Base-by-base conservation (phyloP, 2,888 invertebrate genomes). In the Uropetala carovei region DNA sequence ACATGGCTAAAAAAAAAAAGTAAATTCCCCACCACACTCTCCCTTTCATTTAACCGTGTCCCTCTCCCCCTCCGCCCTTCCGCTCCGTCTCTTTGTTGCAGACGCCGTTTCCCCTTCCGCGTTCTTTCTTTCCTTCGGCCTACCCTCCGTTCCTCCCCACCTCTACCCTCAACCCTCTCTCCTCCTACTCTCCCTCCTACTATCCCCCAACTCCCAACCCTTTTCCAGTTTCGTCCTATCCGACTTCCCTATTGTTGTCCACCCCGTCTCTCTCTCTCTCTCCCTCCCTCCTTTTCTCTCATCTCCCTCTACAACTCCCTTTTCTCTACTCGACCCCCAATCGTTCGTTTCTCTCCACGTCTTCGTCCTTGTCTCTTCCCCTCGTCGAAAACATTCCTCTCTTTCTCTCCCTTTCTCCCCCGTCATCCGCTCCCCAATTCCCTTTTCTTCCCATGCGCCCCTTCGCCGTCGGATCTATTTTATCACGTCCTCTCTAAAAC, bases 101-200 rank as follows among this genome's bases (percentile, higher is more conserved):
- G 10, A 18, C n/a, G 11, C 60, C 27, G 30, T 89, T 89, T 56
- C 56, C 68, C 89, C 60, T 89, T 89, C 89, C 89, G 30, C 68
- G 11, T 43, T 64, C 89, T 14, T 43, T 60, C n/a, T 0, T n/a
- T 64, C 30, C 60, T 60, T 16, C 30, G 22, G 59, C 14, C 18
- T 30, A 30, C 30, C 5, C 3, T 13, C 30, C 43, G 22, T 89
- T 43, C 89, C 60, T 10, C 60, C 13, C 30, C 30, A 16, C 10
- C 22, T 30, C 27, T n/a, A 27, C 14, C 18, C 86, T 30, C 58
- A 43, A 22, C 68, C 59, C 27, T 86, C 59, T 14, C 58, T 60
- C 27, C 60, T 30, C 64, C 86, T 7, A 16, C 9, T 13, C 3
- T 10, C 18, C 64, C n/a, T 18, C 30, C 59, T 86, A 14, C 59